These are phyloP conservation scores for Drosophila neoperkinsi DNA, from an alignment of 2,888 invertebrate species.

Conservation along the genomic window DNA sequence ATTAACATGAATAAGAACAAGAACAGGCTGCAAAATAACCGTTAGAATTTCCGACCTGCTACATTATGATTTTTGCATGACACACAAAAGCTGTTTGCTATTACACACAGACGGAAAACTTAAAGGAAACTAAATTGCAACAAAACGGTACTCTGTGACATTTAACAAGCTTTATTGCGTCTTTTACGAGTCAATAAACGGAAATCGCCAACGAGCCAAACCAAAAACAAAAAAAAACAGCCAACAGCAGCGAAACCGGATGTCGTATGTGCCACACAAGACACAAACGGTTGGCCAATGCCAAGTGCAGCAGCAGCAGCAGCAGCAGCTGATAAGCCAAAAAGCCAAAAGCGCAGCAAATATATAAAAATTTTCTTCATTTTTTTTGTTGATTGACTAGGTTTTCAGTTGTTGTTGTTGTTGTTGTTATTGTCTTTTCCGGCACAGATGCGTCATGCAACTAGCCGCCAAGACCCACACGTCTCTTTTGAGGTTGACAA, in stretches of 20 bases:
- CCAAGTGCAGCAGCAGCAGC: slow-evolving; percentile 67
- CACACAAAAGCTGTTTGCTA: slow-evolving; percentile 35
- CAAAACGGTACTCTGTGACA: slow-evolving; percentile 50
- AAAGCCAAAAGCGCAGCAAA: slow-evolving; percentile 41
- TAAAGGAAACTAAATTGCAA: slow-evolving; percentile 47
- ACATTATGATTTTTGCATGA: background rate
- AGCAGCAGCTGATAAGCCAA: slow-evolving; percentile 44
- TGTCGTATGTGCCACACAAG: slow-evolving; percentile 72
- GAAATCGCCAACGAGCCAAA: slow-evolving; percentile 58
- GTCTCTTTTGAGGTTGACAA: slow-evolving; percentile 62
- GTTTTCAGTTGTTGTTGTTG: slow-evolving; percentile 14
- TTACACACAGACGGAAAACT: slow-evolving; percentile 20
- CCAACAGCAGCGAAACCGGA: slow-evolving; percentile 59
- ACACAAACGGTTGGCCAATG: slow-evolving; percentile 50
- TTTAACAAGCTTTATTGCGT: slow-evolving; percentile 54
- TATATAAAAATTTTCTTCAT: slow-evolving; percentile 33
- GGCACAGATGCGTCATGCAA: slow-evolving; percentile 53
- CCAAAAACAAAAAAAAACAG: slow-evolving; percentile 36
- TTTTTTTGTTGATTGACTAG: slow-evolving; percentile 44
- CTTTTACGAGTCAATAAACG: slow-evolving; percentile 70
- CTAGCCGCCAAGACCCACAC: slow-evolving; percentile 39
- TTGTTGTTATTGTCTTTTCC: slow-evolving; percentile 9
- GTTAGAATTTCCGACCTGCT: background rate
- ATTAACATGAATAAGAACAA: background rate
- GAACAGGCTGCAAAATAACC: background rate